These are phyloP conservation scores for Sinocyclocheilus maitianheensis DNA, from an alignment of 2,113 vertebrate genomes.

Conservation along the genomic window DNA sequence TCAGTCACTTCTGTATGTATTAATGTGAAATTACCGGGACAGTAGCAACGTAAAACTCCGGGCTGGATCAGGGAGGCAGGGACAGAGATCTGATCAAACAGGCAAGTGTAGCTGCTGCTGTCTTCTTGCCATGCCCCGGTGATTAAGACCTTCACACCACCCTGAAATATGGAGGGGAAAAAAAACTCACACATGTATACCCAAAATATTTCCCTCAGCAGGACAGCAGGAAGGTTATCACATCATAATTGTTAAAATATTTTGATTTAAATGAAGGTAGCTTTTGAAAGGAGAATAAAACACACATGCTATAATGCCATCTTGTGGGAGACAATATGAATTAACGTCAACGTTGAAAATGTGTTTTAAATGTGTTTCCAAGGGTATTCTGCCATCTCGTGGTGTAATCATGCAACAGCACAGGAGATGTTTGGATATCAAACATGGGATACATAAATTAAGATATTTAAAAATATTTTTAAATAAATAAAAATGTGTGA, in stretches of 20 bases:
- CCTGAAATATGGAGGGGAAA: conserved; percentile 72
- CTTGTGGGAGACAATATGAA: too few relatives aligned
- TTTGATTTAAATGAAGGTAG: not conserved
- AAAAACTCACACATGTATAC: conserved; percentile 47
- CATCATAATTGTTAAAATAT: conserved; percentile 15
- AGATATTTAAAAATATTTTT: not conserved
- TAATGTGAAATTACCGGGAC: conserved; percentile 83
- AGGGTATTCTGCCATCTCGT: conserved; percentile 49
- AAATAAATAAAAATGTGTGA: not conserved
- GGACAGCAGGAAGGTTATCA: too few relatives aligned
- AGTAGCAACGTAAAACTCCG: conserved; percentile 97
- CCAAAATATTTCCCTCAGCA: not conserved
- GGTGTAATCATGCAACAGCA: conserved; percentile 26
- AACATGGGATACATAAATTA: too few relatives aligned
- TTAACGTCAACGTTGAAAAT: too few relatives aligned
- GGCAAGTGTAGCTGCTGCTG: conserved; percentile 95
- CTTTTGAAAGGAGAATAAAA: not conserved
- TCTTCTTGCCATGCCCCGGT: conserved; percentile 98
- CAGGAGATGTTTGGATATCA: not conserved
- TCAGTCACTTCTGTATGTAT: conserved; percentile 5
- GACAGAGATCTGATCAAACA: conserved; percentile 98
- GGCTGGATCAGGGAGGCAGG: conserved; percentile 97
- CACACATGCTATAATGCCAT: too few relatives aligned
- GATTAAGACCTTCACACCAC: conserved; percentile 97
- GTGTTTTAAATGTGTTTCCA: too few relatives aligned